Conservation (phyloP, 2,113 vertebrate species). For the Tragelaphus scriptus region DNA sequence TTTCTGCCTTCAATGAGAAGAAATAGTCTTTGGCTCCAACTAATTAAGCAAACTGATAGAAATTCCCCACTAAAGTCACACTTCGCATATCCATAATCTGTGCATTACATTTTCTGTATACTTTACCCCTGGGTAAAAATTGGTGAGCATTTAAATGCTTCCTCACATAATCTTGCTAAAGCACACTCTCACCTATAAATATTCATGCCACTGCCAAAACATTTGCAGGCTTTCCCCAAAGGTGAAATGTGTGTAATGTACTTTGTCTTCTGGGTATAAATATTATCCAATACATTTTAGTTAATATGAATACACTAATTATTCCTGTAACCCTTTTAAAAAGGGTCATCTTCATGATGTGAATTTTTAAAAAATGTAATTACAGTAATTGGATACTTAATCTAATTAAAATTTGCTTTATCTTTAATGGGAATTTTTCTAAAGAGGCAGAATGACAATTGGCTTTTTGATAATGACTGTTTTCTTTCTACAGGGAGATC, state of each 20-base stretch:
- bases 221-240: slow-evolving; percentile 85
- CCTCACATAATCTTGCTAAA: slow-evolving; percentile 86
- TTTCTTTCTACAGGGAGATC: slow-evolving; percentile 81
- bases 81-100: slow-evolving; percentile 86
- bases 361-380: slow-evolving; percentile 87
- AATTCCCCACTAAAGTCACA: slow-evolving; percentile 76
- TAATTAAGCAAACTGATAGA: slow-evolving; percentile 85
- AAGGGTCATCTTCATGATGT: slow-evolving; percentile 88
- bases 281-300: slow-evolving; percentile 88
- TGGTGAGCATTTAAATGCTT: slow-evolving; percentile 83
- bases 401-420: slow-evolving; percentile 90
- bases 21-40: slow-evolving; percentile 76
- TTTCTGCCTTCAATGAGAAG: slow-evolving; percentile 54
- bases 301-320: slow-evolving; percentile 90
- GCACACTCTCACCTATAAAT: slow-evolving; percentile 85
- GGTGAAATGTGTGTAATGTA: slow-evolving; percentile 87
- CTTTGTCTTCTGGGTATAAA: slow-evolving; percentile 88
- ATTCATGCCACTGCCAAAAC: slow-evolving; percentile 87
- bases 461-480: slow-evolving; percentile 85
- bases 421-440: slow-evolving; percentile 88
- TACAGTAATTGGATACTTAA: slow-evolving; percentile 91
- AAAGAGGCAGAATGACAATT: slow-evolving; percentile 86
- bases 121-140: slow-evolving; percentile 86
- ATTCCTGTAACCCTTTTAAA: slow-evolving; percentile 87
- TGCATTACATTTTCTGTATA: slow-evolving; percentile 81